A percentile compares a stretch with the other conserved stretches of the same genome.
Evolutionary conservation across 2,797 vertebrate genomes (phyloP).

Genomic region (Catharus ustulatus): DNA sequence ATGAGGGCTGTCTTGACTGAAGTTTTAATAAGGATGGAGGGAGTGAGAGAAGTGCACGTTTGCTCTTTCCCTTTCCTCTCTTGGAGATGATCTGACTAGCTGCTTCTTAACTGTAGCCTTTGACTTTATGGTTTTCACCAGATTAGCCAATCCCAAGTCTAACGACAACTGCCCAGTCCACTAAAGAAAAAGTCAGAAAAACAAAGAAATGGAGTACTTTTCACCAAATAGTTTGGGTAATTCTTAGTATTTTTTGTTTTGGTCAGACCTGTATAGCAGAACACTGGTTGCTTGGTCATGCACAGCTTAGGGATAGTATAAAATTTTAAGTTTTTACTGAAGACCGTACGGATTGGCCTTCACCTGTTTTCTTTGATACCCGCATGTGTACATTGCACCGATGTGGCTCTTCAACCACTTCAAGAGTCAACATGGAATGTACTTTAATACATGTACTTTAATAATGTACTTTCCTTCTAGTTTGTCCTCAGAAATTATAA

Average conservation of each 20-base stretch:
- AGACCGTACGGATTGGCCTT: background rate
- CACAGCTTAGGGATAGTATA: background rate
- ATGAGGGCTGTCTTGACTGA: background rate
- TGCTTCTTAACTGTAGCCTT: background rate
- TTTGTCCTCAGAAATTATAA: background rate
- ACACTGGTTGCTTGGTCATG: background rate
- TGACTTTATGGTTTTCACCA: background rate
- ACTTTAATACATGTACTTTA: background rate
- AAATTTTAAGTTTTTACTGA: background rate
- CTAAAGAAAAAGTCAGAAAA: background rate
- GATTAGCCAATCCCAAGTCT: background rate
- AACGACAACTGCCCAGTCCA: background rate
- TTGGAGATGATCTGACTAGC: background rate
- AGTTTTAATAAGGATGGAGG: background rate
- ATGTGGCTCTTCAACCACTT: background rate
- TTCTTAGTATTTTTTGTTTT: background rate
- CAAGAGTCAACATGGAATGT: background rate
- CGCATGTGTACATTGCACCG: background rate
- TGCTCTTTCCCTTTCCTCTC: background rate
- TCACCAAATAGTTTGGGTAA: background rate
- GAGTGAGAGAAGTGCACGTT: background rate
- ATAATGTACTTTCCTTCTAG: background rate
- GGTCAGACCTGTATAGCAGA: fast-evolving
- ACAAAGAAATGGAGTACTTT: background rate
- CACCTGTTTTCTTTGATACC: background rate